phyloP scores from a whole-genome alignment of 2,797 vertebrate species.

The Molossus molossus region DNA sequence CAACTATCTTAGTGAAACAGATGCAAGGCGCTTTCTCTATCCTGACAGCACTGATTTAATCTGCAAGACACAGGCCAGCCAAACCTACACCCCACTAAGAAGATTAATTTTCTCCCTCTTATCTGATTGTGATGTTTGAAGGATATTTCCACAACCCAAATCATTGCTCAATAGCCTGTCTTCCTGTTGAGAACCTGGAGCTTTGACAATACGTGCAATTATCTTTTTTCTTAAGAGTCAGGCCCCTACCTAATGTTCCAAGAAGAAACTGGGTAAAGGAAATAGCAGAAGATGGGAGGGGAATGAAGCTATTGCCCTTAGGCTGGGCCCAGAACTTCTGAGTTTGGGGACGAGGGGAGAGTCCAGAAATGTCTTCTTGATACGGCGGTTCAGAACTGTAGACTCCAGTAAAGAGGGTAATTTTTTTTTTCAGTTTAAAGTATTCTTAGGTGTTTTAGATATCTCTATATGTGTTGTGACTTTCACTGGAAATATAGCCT shows the following conservation, averaged over 20 bases:
- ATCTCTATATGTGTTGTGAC: not conserved
- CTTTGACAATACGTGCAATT: constrained; percentile 43
- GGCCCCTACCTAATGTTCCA: not conserved
- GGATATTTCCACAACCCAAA: constrained; percentile 70
- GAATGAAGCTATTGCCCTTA: not conserved
- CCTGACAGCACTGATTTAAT: constrained; percentile 61
- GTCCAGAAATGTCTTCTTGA: not conserved
- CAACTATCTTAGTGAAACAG: constrained; percentile 74
- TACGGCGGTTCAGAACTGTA: constrained; percentile 66
- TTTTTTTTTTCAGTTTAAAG: not conserved
- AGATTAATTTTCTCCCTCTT: constrained; percentile 81
- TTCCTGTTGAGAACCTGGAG: not conserved
- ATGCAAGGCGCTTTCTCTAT: constrained; percentile 44
- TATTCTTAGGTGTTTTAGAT: not conserved
- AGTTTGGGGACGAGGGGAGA: not conserved
- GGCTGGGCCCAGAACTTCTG: not conserved
- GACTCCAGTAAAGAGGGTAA: constrained; percentile 42
- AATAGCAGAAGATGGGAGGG: not conserved
- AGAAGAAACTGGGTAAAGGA: not conserved
- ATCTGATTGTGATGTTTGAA: constrained; percentile 71
- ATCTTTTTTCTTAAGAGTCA: not conserved
- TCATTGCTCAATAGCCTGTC: not conserved
- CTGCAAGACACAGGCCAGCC: constrained; percentile 63
- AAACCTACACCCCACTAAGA: constrained; percentile 58
- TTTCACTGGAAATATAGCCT: not conserved